These are phyloP conservation scores for Ginglymostoma cirratum DNA, from an alignment of 2,113 vertebrate species.

Conservation along the genomic window DNA sequence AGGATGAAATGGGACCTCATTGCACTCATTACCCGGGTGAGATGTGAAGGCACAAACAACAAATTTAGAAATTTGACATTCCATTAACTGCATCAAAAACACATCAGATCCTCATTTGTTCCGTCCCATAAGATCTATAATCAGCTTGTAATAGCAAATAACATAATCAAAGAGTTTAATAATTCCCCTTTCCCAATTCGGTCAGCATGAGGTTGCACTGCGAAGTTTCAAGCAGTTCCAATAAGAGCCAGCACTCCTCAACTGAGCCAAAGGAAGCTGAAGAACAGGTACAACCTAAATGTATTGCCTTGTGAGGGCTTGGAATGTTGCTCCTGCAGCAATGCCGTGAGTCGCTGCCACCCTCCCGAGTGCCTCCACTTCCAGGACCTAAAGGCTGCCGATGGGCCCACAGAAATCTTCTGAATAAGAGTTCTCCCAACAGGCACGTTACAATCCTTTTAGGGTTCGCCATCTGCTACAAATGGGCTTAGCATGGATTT, in stretches of 20 bases:
- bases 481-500: neutral
- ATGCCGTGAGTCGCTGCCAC: no score
- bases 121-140: neutral
- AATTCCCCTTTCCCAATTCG: neutral
- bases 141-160: neutral
- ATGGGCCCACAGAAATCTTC: neutral
- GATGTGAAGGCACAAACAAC: neutral
- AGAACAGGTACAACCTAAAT: neutral
- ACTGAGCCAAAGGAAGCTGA: neutral
- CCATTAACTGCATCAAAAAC: neutral
- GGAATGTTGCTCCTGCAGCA: neutral
- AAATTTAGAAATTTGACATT: neutral
- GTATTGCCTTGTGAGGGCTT: neutral
- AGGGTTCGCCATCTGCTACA: neutral
- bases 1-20: neutral
- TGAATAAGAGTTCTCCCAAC: neutral
- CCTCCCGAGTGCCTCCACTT: neutral
- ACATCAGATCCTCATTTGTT: neutral
- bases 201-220: neutral
- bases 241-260: neutral
- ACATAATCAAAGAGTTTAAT: neutral
- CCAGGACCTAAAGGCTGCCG: neutral
- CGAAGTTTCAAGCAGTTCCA: neutral
- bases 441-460: neutral
- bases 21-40: neutral